These are phyloP conservation scores for Microcebus jonahi DNA, from an alignment of 2,113 vertebrate species.

Conservation along the genomic window DNA sequence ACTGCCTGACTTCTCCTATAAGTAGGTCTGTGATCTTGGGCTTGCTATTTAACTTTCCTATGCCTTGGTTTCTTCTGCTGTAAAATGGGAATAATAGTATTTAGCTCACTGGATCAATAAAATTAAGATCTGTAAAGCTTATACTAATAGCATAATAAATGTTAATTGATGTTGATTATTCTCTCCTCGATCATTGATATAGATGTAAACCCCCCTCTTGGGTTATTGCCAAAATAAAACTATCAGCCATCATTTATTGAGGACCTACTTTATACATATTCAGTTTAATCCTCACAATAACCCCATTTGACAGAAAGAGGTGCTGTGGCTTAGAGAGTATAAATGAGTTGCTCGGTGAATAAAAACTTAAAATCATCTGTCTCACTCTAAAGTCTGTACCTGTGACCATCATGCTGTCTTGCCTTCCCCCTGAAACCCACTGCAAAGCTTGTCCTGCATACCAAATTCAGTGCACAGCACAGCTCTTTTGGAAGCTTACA, in stretches of 20 bases:
- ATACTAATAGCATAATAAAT: neutral
- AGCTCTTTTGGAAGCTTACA: neutral
- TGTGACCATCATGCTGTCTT: neutral
- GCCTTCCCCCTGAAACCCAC: neutral
- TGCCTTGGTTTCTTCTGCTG: constrained; percentile 17
- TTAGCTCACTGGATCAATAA: neutral
- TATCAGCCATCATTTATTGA: neutral
- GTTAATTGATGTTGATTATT: neutral
- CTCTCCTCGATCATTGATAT: neutral
- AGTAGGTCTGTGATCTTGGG: neutral
- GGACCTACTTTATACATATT: neutral
- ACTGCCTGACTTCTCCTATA: neutral
- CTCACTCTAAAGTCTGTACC: neutral
- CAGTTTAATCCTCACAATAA: neutral
- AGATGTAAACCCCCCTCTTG: neutral
- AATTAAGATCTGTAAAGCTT: neutral
- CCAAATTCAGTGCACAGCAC: neutral
- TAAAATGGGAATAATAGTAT: neutral
- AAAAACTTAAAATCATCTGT: neutral
- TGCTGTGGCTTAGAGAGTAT: neutral
- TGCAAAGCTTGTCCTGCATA: neutral
- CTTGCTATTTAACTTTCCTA: neutral
- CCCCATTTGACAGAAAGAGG: neutral
- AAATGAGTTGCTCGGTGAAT: neutral
- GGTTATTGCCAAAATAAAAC: constrained; percentile 26